Percentiles rank a stretch among this genome's conserved stretches.
phyloP scores from a whole-genome alignment of 2,113 vertebrate genomes.

The Cephalophus harveyi region DNA sequence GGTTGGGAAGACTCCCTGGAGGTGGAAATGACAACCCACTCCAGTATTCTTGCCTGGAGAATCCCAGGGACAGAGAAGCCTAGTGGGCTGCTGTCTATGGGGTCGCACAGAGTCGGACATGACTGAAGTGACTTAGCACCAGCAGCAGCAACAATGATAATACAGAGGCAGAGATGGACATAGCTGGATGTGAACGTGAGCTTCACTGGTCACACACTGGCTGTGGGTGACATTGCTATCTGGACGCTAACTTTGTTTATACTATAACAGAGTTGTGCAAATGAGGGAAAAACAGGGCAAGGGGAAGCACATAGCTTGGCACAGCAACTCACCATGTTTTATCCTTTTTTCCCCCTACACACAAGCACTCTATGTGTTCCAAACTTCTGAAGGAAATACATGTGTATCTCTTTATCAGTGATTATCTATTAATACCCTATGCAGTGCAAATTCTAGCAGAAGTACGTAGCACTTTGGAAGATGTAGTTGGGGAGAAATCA shows the following conservation, averaged over 20 bases:
- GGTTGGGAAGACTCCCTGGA: background rate
- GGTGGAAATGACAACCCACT: background rate
- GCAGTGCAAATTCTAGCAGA: background rate
- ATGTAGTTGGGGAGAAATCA: background rate
- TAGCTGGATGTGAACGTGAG: accelerated
- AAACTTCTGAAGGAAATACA: background rate
- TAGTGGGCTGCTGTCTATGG: background rate
- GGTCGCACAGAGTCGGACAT: background rate
- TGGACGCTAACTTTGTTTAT: accelerated
- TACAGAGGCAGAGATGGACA: background rate
- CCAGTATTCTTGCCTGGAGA: too few relatives aligned
- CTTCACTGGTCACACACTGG: accelerated
- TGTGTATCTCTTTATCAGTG: background rate
- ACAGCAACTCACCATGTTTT: accelerated
- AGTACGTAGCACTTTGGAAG: background rate
- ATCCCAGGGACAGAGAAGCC: too few relatives aligned
- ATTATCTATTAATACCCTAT: background rate
- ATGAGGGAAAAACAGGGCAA: too few relatives aligned
- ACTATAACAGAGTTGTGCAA: background rate
- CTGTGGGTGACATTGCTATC: background rate
- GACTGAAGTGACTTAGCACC: background rate
- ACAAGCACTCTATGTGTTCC: background rate
- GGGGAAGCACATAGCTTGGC: accelerated
- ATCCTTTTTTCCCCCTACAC: background rate
- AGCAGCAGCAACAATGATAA: accelerated